Evolutionary conservation across 2,113 vertebrate species (phyloP), one percentile per base, ranked within the genome.

Genomic region (Leiothrix lutea): DNA sequence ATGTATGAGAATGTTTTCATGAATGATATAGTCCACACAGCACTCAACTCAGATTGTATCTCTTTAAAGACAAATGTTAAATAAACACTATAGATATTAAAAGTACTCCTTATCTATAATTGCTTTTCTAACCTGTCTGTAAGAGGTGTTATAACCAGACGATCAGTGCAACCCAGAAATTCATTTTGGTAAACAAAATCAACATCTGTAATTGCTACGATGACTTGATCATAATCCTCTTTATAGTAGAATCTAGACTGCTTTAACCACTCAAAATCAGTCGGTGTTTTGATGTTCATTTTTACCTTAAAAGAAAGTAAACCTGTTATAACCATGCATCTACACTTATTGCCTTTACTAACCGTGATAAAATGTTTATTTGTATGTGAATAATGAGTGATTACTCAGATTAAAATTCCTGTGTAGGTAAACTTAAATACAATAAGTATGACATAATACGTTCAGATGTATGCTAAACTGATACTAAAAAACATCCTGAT

Each of bases 231-330:
- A 4, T 97, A 67, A 69, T 99, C 98, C 87, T 99, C 98, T 56
- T 98, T 95, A 95, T 98, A 99, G 97, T 99, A 99, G 96, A 99
- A 99, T 86, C 99, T 96, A 13, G 98, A 98, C 96, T 99, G 99
- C 88, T 99, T 99, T 66, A 99, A 97, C 99, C 99, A 99, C 94
- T 99, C 99, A 86, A 99, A 99, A 97, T 99, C 99, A 14, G 95
- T 96, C 5, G 93, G 84, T 8, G 98, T 98, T 35, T 95, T 98
- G 90, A 99, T 98, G 80, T 98, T 98, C 98, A 98, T 97, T 96
- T 93, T 98, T 84, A 99, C 98, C 99, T 99, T 95, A 56, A 97
- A 96, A 90, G 35, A 57, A 92, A 91, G 40, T 28, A 91, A 90
- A 16, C 25, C 50, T 42, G 44, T 92, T 85, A 80, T 26, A 88